Conservation (phyloP, 2,888 invertebrate species). For the Lithophane semibrunnea region DNA sequence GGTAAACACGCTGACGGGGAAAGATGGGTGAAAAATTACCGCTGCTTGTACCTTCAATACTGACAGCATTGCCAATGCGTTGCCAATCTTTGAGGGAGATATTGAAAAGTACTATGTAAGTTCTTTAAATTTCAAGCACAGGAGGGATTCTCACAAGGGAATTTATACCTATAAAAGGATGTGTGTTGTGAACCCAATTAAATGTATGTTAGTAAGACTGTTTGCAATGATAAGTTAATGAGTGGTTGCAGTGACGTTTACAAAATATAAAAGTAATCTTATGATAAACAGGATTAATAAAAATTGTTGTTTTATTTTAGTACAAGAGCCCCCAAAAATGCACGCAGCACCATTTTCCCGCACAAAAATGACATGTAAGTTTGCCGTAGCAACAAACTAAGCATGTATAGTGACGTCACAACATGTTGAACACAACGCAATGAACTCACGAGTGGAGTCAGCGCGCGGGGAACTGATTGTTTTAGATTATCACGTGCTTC, state of each 20-base stretch:
- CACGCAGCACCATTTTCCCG: fast-evolving
- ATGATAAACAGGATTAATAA: not conserved
- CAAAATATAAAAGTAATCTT: not conserved
- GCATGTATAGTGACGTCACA: slow-evolving; percentile 21
- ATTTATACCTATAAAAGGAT: not conserved
- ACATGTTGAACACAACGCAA: slow-evolving; percentile 45
- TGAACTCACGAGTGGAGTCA: slow-evolving; percentile 61
- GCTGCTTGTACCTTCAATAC: not conserved
- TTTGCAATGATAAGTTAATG: not conserved
- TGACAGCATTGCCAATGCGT: not conserved
- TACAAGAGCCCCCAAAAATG: not conserved
- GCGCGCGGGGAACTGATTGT: slow-evolving; percentile 54
- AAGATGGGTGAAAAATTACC: not conserved
- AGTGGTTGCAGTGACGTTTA: not conserved
- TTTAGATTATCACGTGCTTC: slow-evolving; percentile 58
- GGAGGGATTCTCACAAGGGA: no score
- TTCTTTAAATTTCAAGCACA: no score
- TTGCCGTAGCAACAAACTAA: not conserved
- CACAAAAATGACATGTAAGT: slow-evolving; percentile 10
- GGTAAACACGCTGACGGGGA: not conserved
- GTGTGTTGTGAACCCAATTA: not conserved
- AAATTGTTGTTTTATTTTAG: not conserved
- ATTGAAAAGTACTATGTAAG: not conserved
- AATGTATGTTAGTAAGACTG: not conserved
- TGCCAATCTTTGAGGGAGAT: not conserved